Evolutionary conservation across 2,113 vertebrate genomes (phyloP), one percentile per base, ranked within the genome.

Genomic region (Mola mola): DNA sequence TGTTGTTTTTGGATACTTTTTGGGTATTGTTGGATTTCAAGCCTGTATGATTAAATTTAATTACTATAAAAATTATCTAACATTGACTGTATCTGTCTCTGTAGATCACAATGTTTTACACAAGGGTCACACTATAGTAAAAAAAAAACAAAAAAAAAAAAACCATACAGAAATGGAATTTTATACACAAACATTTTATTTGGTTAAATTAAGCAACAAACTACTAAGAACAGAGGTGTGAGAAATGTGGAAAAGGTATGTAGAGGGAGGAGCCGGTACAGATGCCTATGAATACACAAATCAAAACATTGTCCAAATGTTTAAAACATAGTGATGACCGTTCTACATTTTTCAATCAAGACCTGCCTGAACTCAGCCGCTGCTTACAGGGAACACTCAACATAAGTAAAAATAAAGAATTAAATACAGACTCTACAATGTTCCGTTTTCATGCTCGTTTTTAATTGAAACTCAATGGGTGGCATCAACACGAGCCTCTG

Each of bases 181-280:
- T 95, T 95, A 91, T 98, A 98, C 94, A 97, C 92, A 98, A 98
- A 94, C 72, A 91, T 82, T 98, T 99, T 97, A 98, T 98, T n/a
- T 90, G 77, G 89, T 94, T 93, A 95, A 96, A 95, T 94, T 94
- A 91, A 92, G 84, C 89, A 94, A 95, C 89, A 91, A 90, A 89
- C 92, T 91, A 92, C 91, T 93, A 92, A 90, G 94, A 96, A 94
- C 93, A 91, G 91, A 94, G 55, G 56, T 69, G 72, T 66, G 78
- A 57, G 72, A 91, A 90, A 34, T 34, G 78, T 87, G 89, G 26
- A 2, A 8, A 2, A 15, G 33, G 91, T 89, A 90, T 91, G 91
- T 91, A 85, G 89, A 91, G 90, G 91, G 85, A 92, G 91, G 76
- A 85, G 82, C 92, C 90, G 28, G 21, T 71, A 46, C 72, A 71